Percentiles rank a stretch among this genome's conserved stretches.
These are phyloP conservation scores for Gobio occitaniae DNA, from an alignment of 2,797 vertebrate species.

Conservation along the genomic window DNA sequence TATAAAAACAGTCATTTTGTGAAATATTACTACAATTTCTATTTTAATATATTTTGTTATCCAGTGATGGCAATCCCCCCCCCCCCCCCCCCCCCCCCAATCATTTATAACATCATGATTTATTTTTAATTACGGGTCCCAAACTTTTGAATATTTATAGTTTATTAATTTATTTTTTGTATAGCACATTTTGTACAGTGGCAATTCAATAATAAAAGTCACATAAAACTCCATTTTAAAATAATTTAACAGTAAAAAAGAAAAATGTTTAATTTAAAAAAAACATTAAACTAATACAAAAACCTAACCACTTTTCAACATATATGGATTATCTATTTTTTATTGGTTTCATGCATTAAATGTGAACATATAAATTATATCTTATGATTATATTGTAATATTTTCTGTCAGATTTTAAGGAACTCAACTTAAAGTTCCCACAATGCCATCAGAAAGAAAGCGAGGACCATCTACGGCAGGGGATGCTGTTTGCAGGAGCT, in stretches of 20 bases:
- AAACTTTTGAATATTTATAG: background rate
- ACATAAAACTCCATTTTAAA: no score
- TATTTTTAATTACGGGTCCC: background rate
- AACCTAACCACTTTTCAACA: background rate
- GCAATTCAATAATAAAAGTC: background rate
- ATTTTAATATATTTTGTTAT: background rate
- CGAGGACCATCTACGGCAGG: background rate
- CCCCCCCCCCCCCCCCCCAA: no score
- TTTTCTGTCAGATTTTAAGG: background rate
- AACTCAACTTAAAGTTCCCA: background rate
- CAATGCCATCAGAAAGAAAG: background rate
- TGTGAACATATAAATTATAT: background rate
- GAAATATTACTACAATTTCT: background rate
- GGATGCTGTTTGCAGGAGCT: background rate
- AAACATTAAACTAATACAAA: background rate
- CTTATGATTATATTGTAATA: background rate
- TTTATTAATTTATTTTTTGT: background rate
- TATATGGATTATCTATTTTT: background rate
- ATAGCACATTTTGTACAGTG: background rate
- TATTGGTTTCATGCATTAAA: background rate
- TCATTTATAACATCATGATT: accelerated
- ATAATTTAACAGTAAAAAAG: no score
- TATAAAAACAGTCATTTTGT: background rate
- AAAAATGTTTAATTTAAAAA: background rate
- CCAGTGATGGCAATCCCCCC: background rate